Conservation (phyloP, 2,113 vertebrate species). For the Onychostoma macrolepis region DNA sequence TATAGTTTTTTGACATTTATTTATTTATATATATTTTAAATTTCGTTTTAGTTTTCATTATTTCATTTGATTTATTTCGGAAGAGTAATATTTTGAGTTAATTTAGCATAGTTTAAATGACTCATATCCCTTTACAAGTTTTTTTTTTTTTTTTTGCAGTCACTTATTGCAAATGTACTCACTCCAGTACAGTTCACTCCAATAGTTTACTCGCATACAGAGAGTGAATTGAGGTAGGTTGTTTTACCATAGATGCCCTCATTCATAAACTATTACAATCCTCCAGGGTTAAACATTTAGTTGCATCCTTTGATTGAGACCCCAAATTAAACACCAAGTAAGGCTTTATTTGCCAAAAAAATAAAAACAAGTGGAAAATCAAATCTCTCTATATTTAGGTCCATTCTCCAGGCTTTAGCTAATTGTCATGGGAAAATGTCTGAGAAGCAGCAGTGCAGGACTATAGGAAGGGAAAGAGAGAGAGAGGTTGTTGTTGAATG, state of each 20-base stretch:
- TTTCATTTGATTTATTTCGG: neutral
- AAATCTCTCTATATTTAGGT: conserved; percentile 40
- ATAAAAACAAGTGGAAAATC: neutral
- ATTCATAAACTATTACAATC: neutral
- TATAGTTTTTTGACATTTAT: neutral
- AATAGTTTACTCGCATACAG: neutral
- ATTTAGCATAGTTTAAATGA: neutral
- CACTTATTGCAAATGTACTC: too few relatives aligned
- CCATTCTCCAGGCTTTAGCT: conserved; percentile 37
- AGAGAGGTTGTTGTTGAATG: conserved; percentile 21
- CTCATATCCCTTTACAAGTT: neutral
- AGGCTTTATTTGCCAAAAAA: neutral
- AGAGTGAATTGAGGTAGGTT: neutral
- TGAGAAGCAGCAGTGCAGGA: conserved; percentile 12
- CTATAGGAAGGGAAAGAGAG: neutral
- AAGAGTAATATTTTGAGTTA: neutral
- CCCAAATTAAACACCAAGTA: neutral
- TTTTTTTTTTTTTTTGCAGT: neutral
- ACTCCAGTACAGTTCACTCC: too few relatives aligned
- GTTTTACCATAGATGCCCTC: neutral
- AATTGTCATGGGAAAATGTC: conserved; percentile 53
- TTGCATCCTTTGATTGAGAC: neutral
- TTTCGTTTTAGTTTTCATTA: neutral
- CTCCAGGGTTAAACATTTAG: neutral
- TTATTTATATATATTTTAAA: too few relatives aligned